These are phyloP conservation scores for Struthio camelus DNA, from an alignment of 2,113 vertebrate species.

Conservation along the genomic window DNA sequence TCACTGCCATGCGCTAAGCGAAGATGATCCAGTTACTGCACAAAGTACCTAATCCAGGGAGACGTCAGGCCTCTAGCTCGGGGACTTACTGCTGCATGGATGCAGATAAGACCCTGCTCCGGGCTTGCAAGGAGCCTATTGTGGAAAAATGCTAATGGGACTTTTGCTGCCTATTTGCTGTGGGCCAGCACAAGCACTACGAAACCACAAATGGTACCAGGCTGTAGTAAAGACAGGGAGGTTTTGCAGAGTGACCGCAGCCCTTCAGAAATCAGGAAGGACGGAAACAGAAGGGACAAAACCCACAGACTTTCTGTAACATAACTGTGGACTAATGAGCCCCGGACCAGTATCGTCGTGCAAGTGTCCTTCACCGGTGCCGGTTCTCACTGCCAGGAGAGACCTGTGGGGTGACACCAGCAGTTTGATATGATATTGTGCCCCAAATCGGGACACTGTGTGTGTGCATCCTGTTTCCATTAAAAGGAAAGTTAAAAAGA, in stretches of 20 bases:
- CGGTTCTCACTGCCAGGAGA: neutral
- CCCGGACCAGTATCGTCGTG: neutral
- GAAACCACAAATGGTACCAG: neutral
- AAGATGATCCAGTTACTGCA: neutral
- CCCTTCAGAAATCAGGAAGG: neutral
- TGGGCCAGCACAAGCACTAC: neutral
- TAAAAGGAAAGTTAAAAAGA: neutral
- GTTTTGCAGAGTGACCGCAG: neutral
- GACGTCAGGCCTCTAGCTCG: neutral
- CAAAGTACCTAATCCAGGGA: neutral
- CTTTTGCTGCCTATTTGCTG: neutral
- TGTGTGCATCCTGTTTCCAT: rapidly evolving
- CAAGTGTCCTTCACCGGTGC: neutral
- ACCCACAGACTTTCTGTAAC: neutral
- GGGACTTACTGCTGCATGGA: neutral
- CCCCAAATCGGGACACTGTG: neutral
- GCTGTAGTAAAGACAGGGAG: neutral
- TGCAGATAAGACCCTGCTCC: neutral
- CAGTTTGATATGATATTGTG: neutral
- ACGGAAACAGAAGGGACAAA: neutral
- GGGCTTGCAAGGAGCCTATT: neutral
- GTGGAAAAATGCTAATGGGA: constrained; percentile 14
- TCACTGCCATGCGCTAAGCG: neutral
- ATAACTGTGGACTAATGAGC: rapidly evolving
- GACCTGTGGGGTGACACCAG: neutral